Percentiles rank a stretch among this genome's conserved stretches.
Evolutionary conservation across 2,113 vertebrate genomes (phyloP).

Genomic region (Hippopotamus amphibius): DNA sequence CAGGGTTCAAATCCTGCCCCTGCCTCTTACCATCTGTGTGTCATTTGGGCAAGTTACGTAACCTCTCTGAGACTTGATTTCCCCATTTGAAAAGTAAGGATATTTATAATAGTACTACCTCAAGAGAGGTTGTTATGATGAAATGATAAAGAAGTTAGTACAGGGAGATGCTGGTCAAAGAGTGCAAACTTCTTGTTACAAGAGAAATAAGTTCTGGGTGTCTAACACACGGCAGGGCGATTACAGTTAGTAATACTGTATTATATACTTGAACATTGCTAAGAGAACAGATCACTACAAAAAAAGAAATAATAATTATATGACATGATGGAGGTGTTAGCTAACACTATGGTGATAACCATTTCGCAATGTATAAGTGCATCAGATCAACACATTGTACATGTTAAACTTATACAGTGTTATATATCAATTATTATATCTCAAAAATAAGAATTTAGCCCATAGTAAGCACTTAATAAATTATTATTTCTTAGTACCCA

Average conservation of each 20-base stretch:
- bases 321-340: background rate
- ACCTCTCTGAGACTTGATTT: background rate
- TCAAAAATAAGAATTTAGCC: background rate
- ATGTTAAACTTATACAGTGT: background rate
- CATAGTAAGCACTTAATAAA: background rate
- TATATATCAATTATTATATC: background rate
- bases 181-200: background rate
- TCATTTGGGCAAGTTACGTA: background rate
- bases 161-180: background rate
- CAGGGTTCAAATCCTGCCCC: background rate
- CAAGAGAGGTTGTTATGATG: background rate
- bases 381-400: background rate
- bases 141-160: conserved; percentile 1
- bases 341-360: background rate
- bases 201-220: background rate
- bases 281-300: background rate
- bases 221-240: background rate
- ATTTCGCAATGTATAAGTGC: background rate
- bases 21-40: background rate
- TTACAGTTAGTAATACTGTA: background rate
- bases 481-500: background rate
- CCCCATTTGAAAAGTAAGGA: background rate
- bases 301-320: background rate
- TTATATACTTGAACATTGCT: background rate
- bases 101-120: background rate